Conservation (phyloP, 2,888 invertebrate genomes). For the Auanema freiburgensis region DNA sequence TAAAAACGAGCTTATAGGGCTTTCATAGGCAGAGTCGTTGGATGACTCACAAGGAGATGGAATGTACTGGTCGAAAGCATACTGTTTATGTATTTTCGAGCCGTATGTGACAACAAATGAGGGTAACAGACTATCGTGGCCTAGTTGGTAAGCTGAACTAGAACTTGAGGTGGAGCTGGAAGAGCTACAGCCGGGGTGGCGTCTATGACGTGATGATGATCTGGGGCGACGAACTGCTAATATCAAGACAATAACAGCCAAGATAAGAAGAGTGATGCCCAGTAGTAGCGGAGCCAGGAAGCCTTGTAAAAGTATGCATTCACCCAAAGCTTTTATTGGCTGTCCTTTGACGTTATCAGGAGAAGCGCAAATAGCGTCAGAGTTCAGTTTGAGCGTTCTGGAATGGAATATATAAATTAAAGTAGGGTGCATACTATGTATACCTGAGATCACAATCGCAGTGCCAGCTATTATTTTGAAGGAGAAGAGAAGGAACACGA, state of each 20-base stretch:
- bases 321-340: constrained; percentile 17
- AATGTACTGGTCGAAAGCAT: constrained; percentile 28
- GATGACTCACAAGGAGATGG: constrained; percentile 30
- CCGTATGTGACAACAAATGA: neutral
- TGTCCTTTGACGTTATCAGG: constrained; percentile 29
- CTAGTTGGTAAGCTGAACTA: neutral
- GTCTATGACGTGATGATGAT: constrained; percentile 20
- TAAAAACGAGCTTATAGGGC: constrained; percentile 36
- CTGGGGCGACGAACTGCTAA: constrained; percentile 34
- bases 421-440: neutral
- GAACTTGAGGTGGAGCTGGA: constrained; percentile 18
- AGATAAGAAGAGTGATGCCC: constrained; percentile 31
- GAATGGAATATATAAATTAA: neutral
- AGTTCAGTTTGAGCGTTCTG: constrained; percentile 20
- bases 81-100: constrained; percentile 33
- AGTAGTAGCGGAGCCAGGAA: constrained; percentile 38
- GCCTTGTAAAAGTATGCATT: constrained; percentile 31
- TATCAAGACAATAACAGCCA: constrained; percentile 35
- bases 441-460: constrained; percentile 40
- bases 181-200: constrained; percentile 30
- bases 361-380: constrained; percentile 27
- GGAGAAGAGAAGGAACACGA: constrained; percentile 15
- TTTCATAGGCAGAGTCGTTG: constrained; percentile 40
- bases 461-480: constrained; percentile 41
- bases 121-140: neutral